phyloP scores from a whole-genome alignment of 1,140 invertebrate genomes.

The Triops longicaudatus region DNA sequence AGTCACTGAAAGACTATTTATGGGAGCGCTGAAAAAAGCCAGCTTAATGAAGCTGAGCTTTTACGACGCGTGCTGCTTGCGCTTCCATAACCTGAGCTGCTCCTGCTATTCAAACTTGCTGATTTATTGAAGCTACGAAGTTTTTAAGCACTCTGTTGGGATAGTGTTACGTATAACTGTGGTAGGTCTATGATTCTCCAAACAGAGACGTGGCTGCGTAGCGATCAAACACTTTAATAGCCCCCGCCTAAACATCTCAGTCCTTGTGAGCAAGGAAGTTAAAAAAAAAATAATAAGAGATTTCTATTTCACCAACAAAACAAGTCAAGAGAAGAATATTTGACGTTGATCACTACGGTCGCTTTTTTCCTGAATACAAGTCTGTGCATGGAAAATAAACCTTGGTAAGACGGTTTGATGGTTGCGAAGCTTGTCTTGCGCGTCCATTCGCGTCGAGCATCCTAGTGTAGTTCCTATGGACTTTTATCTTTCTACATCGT shows the following conservation, averaged over 20 bases:
- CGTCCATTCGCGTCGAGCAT: background rate
- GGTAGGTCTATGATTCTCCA: background rate
- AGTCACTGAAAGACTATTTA: constrained; percentile 10
- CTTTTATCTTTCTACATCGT: background rate
- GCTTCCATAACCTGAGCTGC: background rate
- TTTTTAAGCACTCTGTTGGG: background rate
- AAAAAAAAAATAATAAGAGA: background rate
- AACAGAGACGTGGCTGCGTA: background rate
- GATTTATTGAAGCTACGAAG: background rate
- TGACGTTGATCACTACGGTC: background rate
- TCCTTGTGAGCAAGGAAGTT: background rate
- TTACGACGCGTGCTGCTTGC: constrained; percentile 13
- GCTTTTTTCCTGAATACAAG: background rate
- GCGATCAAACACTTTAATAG: background rate
- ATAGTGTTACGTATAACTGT: background rate
- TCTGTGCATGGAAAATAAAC: background rate
- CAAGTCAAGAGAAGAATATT: background rate
- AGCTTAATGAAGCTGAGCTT: constrained; percentile 5
- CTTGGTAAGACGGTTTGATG: background rate
- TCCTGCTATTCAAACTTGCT: constrained; percentile 6
- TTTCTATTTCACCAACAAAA: background rate
- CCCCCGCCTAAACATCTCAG: background rate
- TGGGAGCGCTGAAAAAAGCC: constrained; percentile 3
- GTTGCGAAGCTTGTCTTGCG: background rate
- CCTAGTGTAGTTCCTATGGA: too few relatives aligned